These are phyloP conservation scores for Patagioenas fasciata DNA, from an alignment of 2,113 vertebrate species.

Conservation along the genomic window DNA sequence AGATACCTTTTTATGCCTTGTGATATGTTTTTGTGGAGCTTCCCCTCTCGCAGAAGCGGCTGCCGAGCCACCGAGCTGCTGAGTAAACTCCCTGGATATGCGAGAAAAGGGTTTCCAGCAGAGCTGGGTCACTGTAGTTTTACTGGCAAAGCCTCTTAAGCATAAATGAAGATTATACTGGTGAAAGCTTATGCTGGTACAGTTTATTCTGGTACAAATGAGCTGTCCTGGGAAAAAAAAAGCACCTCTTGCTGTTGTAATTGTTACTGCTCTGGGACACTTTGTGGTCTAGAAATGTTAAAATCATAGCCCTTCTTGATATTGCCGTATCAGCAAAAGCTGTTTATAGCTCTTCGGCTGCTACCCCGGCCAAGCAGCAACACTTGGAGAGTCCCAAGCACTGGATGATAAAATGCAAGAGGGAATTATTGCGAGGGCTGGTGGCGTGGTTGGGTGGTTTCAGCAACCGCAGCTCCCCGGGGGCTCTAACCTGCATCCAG, in stretches of 20 bases:
- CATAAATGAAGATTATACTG: conserved; percentile 56
- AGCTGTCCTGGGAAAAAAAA: conserved; percentile 5
- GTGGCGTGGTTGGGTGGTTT: not conserved
- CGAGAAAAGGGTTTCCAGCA: conserved; percentile 40
- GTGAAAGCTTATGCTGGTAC: conserved; percentile 48
- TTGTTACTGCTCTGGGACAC: not conserved
- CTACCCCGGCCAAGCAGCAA: not conserved
- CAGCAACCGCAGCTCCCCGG: not conserved
- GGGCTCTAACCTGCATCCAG: not conserved
- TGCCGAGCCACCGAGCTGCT: not conserved
- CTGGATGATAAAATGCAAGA: not conserved
- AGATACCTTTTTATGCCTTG: not conserved
- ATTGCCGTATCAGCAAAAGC: not conserved
- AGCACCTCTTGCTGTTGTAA: not conserved
- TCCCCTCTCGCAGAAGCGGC: not conserved
- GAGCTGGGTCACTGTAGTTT: conserved; percentile 59
- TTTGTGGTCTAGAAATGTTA: not conserved
- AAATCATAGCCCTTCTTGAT: not conserved
- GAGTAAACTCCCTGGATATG: conserved; percentile 1
- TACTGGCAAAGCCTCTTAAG: conserved; percentile 67
- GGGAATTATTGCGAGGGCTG: not conserved
- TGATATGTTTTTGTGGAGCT: not conserved
- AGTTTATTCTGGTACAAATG: conserved; percentile 51
- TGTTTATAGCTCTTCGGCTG: not conserved
- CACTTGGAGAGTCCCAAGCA: not conserved